phyloP scores from a whole-genome alignment of 2,797 vertebrate species.

The Schizopygopsis malacanthus region DNA sequence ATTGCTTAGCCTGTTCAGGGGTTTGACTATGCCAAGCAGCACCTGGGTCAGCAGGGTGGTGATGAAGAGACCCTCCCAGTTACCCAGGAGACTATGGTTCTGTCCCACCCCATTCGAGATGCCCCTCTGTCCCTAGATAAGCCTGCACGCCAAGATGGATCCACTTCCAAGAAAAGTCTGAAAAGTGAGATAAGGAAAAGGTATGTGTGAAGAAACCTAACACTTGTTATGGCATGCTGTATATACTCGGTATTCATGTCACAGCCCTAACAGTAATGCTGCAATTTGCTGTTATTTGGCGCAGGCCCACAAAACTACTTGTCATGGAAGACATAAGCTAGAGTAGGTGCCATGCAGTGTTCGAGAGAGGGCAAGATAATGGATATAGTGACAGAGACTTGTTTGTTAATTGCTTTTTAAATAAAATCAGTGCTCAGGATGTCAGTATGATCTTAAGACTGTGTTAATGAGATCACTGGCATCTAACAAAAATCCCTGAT shows the following conservation, averaged over 20 bases:
- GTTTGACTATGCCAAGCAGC: constrained; percentile 98
- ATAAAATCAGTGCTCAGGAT: neutral
- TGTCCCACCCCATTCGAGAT: constrained; percentile 89
- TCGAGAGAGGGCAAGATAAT: neutral
- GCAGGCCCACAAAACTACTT: neutral
- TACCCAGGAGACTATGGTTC: constrained; percentile 92
- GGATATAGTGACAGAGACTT: neutral
- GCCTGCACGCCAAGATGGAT: constrained; percentile 85
- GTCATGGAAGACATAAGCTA: constrained; percentile 3
- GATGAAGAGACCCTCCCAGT: constrained; percentile 91
- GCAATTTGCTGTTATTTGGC: neutral
- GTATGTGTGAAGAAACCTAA: constrained; percentile 70
- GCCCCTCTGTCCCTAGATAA: constrained; percentile 87
- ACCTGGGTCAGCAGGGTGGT: constrained; percentile 93
- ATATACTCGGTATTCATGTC: neutral
- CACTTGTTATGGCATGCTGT: neutral
- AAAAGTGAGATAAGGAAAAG: constrained; percentile 90
- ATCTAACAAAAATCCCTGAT: neutral
- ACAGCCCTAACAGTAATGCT: neutral
- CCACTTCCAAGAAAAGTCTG: constrained; percentile 87
- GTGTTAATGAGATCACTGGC: neutral
- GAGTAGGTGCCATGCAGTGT: neutral
- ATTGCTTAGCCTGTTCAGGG: constrained; percentile 91
- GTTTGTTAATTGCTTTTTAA: constrained; percentile 9
- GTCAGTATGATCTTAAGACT: constrained; percentile 7